These are phyloP conservation scores for Equus przewalskii DNA, from an alignment of 2,113 vertebrate species.

Conservation along the genomic window DNA sequence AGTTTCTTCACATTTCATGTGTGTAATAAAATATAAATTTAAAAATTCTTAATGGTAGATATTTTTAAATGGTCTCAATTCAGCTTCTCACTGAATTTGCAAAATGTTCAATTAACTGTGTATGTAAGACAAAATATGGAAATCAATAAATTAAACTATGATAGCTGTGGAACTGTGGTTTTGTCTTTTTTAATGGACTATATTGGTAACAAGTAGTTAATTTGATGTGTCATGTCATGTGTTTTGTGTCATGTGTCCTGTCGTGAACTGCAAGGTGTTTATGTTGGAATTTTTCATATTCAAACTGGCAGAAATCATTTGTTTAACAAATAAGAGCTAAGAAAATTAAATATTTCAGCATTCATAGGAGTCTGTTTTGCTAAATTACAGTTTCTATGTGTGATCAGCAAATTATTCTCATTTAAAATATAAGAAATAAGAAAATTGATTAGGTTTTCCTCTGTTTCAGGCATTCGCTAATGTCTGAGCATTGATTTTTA, in stretches of 20 bases:
- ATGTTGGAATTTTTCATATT: neutral
- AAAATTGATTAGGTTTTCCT: constrained; percentile 64
- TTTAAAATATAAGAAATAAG: constrained; percentile 67
- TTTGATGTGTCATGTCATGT: neutral
- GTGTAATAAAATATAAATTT: constrained; percentile 46
- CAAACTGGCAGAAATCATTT: constrained; percentile 35
- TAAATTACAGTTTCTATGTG: constrained; percentile 51
- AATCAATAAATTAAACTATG: neutral
- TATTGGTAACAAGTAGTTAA: constrained; percentile 17
- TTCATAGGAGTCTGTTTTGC: constrained; percentile 22
- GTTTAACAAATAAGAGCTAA: constrained; percentile 45
- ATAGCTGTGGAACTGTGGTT: neutral
- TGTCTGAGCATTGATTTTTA: constrained; percentile 62
- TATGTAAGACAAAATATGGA: neutral
- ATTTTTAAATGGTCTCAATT: constrained; percentile 46
- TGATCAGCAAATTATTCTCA: constrained; percentile 49
- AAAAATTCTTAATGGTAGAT: constrained; percentile 47
- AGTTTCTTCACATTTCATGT: constrained; percentile 16
- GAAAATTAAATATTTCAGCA: constrained; percentile 61
- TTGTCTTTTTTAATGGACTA: neutral
- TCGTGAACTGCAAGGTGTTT: neutral
- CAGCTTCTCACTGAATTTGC: constrained; percentile 50
- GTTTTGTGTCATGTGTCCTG: neutral
- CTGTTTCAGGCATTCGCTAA: constrained; percentile 57
- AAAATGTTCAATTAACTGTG: neutral